Conservation (phyloP, 2,888 invertebrate species). For the Drosophila borealis region DNA sequence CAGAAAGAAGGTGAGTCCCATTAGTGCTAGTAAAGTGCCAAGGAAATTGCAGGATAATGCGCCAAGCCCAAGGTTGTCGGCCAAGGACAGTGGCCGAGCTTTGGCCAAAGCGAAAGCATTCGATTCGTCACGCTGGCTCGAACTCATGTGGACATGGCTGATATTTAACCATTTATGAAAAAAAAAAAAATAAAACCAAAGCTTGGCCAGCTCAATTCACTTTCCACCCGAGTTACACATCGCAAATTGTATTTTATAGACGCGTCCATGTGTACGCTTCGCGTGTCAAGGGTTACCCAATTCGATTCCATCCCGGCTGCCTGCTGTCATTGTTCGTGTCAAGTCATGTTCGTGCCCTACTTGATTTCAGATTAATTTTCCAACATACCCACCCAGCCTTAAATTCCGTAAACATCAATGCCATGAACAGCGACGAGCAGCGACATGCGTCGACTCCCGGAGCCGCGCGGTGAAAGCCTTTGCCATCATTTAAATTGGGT, state of each 20-base stretch:
- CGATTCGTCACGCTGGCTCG: slow-evolving; percentile 43
- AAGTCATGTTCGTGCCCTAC: slow-evolving; percentile 61
- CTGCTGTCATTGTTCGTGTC: slow-evolving; percentile 37
- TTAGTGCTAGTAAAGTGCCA: slow-evolving; percentile 51
- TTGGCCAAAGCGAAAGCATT: slow-evolving; percentile 33
- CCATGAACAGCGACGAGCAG: neutral
- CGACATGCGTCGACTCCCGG: slow-evolving; percentile 1
- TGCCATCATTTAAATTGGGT: slow-evolving; percentile 72
- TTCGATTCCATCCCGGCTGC: slow-evolving; percentile 7
- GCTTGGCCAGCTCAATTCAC: slow-evolving; percentile 20
- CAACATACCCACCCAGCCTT: slow-evolving; percentile 13
- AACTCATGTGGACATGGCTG: slow-evolving; percentile 45
- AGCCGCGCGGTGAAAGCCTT: slow-evolving; percentile 53
- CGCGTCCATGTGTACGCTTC: slow-evolving; percentile 6
- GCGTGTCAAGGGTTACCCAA: slow-evolving; percentile 45
- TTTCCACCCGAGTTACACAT: slow-evolving; percentile 32
- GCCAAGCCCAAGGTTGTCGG: slow-evolving; percentile 8
- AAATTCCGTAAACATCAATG: slow-evolving; percentile 6
- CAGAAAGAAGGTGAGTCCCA: slow-evolving; percentile 41
- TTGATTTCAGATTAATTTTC: slow-evolving; percentile 44
- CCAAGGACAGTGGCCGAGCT: slow-evolving; percentile 26
- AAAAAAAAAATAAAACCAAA: slow-evolving; percentile 59
- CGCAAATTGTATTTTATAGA: slow-evolving; percentile 22
- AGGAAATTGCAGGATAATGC: slow-evolving; percentile 64
- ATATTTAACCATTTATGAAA: slow-evolving; percentile 76